Evolutionary conservation across 2,888 invertebrate species (phyloP).

Genomic region (Meandrusa payeni): DNA sequence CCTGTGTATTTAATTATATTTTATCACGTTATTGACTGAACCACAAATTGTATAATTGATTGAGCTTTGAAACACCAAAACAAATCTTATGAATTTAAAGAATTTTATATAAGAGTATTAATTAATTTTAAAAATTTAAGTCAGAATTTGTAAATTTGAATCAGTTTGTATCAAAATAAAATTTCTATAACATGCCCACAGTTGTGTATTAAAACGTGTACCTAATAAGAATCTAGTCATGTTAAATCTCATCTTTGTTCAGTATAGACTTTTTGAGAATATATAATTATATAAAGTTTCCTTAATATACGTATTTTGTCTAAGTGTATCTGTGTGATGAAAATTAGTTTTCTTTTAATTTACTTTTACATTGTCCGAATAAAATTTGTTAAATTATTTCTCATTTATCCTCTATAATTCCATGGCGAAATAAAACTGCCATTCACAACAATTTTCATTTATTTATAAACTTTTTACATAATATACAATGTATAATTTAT

Average conservation of each 20-base stretch:
- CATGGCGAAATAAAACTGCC: slow-evolving; percentile 44
- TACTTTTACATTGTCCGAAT: slow-evolving; percentile 76
- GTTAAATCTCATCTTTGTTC: slow-evolving; percentile 45
- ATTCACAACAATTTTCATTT: slow-evolving; percentile 46
- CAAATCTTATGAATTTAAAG: slow-evolving; percentile 68
- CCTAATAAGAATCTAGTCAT: slow-evolving; percentile 43
- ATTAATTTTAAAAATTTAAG: slow-evolving; percentile 24
- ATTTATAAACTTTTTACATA: slow-evolving; percentile 44
- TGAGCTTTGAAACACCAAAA: slow-evolving; percentile 66
- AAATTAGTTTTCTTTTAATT: slow-evolving; percentile 68
- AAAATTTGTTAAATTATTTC: slow-evolving; percentile 70
- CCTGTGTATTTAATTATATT: slow-evolving; percentile 15
- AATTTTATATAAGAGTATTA: slow-evolving; percentile 39
- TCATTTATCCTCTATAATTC: slow-evolving; percentile 38
- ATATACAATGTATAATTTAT: slow-evolving; percentile 35
- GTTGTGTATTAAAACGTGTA: slow-evolving; percentile 36
- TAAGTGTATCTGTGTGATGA: slow-evolving; percentile 65
- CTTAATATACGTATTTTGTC: slow-evolving; percentile 72
- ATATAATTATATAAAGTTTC: slow-evolving; percentile 63
- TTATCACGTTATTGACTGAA: slow-evolving; percentile 25
- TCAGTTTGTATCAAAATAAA: slow-evolving; percentile 17
- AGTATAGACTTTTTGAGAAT: slow-evolving; percentile 39
- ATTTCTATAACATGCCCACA: slow-evolving; percentile 36
- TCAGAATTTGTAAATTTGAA: slow-evolving; percentile 23
- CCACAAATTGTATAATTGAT: slow-evolving; percentile 32